Conservation (phyloP, 1,140 invertebrate genomes). For the Drosophila azteca region DNA sequence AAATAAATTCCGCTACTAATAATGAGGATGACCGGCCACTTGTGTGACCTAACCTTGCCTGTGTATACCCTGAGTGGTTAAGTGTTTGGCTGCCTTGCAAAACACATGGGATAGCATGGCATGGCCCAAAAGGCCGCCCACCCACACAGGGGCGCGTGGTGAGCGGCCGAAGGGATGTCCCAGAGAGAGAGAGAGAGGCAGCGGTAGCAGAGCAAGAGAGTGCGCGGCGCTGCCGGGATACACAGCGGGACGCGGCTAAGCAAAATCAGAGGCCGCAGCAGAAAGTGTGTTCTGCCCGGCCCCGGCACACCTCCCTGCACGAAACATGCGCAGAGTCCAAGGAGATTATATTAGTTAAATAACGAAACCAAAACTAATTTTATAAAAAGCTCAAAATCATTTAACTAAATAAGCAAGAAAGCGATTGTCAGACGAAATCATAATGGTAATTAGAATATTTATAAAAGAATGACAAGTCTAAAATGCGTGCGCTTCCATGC, state of each 20-base stretch:
- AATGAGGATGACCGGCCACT: too few relatives aligned
- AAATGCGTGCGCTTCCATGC: too few relatives aligned
- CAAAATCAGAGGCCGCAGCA: conserved; percentile 13
- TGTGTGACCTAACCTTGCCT: too few relatives aligned
- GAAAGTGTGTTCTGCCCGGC: conserved; percentile 8
- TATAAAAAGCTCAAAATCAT: too few relatives aligned
- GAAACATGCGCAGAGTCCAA: conserved; percentile 32
- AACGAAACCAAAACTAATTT: too few relatives aligned
- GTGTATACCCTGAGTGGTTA: not conserved
- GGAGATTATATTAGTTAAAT: too few relatives aligned
- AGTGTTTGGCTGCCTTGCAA: conserved; percentile 16
- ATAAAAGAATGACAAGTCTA: too few relatives aligned
- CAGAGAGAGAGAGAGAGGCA: conserved; percentile 2
- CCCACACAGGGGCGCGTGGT: conserved; percentile 22
- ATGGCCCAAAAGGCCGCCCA: conserved; percentile 4
- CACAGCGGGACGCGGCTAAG: conserved; percentile 17
- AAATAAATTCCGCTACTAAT: too few relatives aligned
- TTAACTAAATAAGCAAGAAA: too few relatives aligned
- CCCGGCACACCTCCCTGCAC: conserved; percentile 20
- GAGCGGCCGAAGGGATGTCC: not conserved
- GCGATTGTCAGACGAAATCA: too few relatives aligned
- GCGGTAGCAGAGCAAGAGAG: not conserved
- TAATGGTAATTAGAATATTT: too few relatives aligned
- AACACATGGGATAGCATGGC: conserved; percentile 26
- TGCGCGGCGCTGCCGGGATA: conserved; percentile 13